These are phyloP conservation scores for Brachionichthys hirsutus DNA, from an alignment of 2,113 vertebrate genomes.

Conservation along the genomic window DNA sequence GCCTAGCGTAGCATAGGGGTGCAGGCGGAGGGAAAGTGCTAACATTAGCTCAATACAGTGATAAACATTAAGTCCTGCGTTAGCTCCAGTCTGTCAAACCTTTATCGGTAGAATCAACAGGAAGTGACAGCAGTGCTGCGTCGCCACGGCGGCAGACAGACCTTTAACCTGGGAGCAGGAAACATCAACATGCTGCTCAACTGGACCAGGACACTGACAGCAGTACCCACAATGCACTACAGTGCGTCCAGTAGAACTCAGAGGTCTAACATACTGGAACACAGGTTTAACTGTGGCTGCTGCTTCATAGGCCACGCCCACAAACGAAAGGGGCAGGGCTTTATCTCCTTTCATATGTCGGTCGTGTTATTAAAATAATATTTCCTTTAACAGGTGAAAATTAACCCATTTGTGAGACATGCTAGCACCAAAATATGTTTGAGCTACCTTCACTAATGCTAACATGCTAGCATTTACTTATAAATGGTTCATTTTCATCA, in stretches of 20 bases:
- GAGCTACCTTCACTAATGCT: not conserved
- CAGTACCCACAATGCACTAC: slow-evolving; percentile 18
- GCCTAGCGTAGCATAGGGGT: too few species aligned
- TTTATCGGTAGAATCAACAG: too few species aligned
- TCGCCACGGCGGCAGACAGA: slow-evolving; percentile 9
- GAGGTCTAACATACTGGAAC: slow-evolving; percentile 21
- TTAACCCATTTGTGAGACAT: not conserved
- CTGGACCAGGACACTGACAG: slow-evolving; percentile 43
- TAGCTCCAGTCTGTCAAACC: too few species aligned
- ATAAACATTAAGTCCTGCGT: too few species aligned
- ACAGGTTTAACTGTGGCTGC: slow-evolving; percentile 25
- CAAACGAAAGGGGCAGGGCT: not conserved
- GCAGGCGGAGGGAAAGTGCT: too few species aligned
- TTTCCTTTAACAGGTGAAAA: slow-evolving; percentile 13
- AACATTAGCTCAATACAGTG: too few species aligned
- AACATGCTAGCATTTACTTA: slow-evolving; percentile 5
- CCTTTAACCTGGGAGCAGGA: slow-evolving; percentile 23
- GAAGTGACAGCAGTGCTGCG: too few species aligned
- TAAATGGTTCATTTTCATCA: not conserved
- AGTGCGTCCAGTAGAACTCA: slow-evolving; percentile 41
- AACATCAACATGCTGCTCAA: slow-evolving; percentile 68
- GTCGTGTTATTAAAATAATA: slow-evolving; percentile 27
- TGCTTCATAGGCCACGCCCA: slow-evolving; percentile 30
- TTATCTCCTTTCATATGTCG: slow-evolving; percentile 5
- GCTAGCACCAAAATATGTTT: slow-evolving; percentile 1